Base-by-base conservation (phyloP, 1,140 invertebrate genomes). In the Drosophila sulfurigaster region DNA sequence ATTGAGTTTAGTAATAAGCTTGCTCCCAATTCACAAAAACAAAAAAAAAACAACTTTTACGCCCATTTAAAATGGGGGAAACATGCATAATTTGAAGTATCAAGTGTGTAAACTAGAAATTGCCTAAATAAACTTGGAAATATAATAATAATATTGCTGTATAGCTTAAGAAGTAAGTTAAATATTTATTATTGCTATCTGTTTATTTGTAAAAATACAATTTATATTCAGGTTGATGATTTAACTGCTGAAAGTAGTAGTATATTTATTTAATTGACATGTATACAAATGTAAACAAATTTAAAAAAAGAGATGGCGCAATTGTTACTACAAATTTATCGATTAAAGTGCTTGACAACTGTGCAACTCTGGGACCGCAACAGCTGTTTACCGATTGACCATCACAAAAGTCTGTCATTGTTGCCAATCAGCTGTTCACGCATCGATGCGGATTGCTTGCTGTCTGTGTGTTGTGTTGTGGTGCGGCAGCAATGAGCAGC, bases 401-500 rank as follows among this genome's bases (percentile, higher is more conserved):
- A n/a, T 43, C 11, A 15, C 2, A 16, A 35, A 20, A 43, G 56
- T 8, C 28, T 54, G 13, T 58, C 69, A 72, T 25, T 25, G 20
- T 3, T 10, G 35, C 35, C 56, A 67, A 56, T 67, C 54, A 8
- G n/a, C 38, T 46, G 59, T 10, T 57, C 1, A 2, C 11, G 13
- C 2, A 56, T 13, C 8, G 30, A 16, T 57, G 30, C 49, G 43
- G 38, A 51, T 11, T 67, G 25, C 32, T 54, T 54, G 51, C n/a
- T 54, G n/a, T 48, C 30, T 32, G 28, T 51, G 28, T 52, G 38
- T 48, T 51, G 56, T 62, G 25, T 15, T 65, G 41, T 11, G 6
- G 49, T 1, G 1, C 11, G 60, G 48, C 57, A 75, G 83, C 78
- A 79, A 88, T 88, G 85, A 89, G 52, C 75, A 88, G 85, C 85